A percentile compares a stretch with the other conserved stretches of the same genome.
These are phyloP conservation scores for Cephus spinipes DNA, from an alignment of 2,888 invertebrate species.

Conservation along the genomic window DNA sequence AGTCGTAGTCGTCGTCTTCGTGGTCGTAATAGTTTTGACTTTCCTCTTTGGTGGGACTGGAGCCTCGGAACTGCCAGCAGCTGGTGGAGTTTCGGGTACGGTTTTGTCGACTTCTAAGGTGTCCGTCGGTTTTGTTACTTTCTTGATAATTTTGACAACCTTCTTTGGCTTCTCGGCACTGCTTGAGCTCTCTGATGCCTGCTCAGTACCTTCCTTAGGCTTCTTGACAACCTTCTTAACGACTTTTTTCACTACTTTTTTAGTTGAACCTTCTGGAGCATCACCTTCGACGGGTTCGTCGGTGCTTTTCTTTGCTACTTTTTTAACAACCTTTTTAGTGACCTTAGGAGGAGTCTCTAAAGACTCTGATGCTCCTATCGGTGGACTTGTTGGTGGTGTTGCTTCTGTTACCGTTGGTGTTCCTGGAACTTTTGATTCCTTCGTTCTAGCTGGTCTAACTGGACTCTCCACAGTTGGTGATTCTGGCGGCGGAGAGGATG, in stretches of 20 bases:
- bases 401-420: conserved; percentile 54
- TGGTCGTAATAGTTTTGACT: conserved; percentile 36
- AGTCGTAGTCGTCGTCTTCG: conserved; percentile 29
- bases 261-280: conserved; percentile 46
- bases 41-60: conserved; percentile 68
- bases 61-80: conserved; percentile 53
- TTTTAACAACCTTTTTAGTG: conserved; percentile 35
- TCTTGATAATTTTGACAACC: conserved; percentile 68
- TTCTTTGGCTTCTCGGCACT: conserved; percentile 65
- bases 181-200: conserved; percentile 38
- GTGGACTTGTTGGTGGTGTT: conserved; percentile 54
- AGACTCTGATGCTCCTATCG: conserved; percentile 30
- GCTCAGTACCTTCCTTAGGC: conserved; percentile 42
- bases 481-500: conserved; percentile 27
- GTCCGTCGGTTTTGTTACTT: conserved; percentile 48
- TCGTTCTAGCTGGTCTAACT: conserved; percentile 46
- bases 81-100: conserved; percentile 69
- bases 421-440: conserved; percentile 47
- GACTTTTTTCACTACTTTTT: conserved; percentile 68
- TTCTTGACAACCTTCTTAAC: conserved; percentile 67
- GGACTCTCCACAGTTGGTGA: conserved; percentile 25
- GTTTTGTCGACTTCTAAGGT: conserved; percentile 65
- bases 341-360: conserved; percentile 25
- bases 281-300: conserved; percentile 41
- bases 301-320: conserved; percentile 40